Evolutionary conservation across 2,888 invertebrate genomes (phyloP).

Genomic region (Lithosia quadra): DNA sequence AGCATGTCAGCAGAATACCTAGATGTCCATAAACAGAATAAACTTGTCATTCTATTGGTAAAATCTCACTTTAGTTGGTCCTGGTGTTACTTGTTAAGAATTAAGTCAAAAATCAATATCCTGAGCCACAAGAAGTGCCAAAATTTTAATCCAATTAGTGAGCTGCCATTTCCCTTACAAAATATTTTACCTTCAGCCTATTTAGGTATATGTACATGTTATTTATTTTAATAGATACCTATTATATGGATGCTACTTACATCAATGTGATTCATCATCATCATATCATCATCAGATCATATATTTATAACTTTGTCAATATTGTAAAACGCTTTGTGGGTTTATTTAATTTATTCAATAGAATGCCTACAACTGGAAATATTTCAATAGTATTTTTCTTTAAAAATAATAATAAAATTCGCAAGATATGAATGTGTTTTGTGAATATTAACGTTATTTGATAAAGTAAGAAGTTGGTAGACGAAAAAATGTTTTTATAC

Average conservation of each 20-base stretch:
- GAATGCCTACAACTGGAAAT: background rate
- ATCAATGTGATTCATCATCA: no score
- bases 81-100: slow-evolving; percentile 38
- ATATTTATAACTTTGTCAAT: slow-evolving; percentile 7
- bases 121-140: slow-evolving; percentile 68
- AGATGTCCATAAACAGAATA: no score
- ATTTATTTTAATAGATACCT: no score
- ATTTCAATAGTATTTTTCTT: background rate
- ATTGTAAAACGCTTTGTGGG: background rate
- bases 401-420: background rate
- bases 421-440: background rate
- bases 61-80: background rate
- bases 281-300: no score
- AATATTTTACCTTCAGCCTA: slow-evolving; percentile 63
- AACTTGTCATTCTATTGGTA: no score
- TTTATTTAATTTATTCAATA: background rate
- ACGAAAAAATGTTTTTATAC: no score
- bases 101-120: slow-evolving; percentile 71
- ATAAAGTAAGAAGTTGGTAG: background rate
- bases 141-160: slow-evolving; percentile 81
- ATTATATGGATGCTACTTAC: no score
- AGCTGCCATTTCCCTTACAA: slow-evolving; percentile 64
- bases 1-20: no score
- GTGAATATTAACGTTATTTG: background rate
- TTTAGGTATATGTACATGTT: no score